phyloP scores from a whole-genome alignment of 92 coral and sea anemone genomes.

The Phymanthus crucifer region DNA sequence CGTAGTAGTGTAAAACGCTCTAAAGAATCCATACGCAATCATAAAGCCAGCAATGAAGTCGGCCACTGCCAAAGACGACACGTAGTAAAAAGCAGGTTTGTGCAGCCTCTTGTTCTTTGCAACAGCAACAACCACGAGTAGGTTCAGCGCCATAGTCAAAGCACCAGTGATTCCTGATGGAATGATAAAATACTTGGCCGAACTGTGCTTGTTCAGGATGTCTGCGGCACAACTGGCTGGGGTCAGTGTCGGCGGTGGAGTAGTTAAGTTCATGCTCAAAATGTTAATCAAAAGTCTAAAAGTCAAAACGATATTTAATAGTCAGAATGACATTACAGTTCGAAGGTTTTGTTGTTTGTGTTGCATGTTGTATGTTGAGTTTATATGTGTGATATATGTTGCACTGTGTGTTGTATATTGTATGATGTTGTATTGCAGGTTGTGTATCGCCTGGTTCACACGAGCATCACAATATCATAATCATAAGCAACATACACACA shows the following conservation, averaged over 20 bases:
- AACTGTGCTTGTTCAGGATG: neutral
- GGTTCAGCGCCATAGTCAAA: constrained; percentile 22
- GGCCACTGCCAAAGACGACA: constrained; percentile 34
- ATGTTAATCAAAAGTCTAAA: neutral
- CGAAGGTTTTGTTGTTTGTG: neutral
- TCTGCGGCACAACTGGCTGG: neutral
- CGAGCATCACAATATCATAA: too few relatives aligned
- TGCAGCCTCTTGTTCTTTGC: constrained; percentile 35
- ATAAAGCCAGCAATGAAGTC: constrained; percentile 39
- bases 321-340: neutral
- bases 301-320: neutral
- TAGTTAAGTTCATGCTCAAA: neutral
- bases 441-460: too few relatives aligned
- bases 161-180: constrained; percentile 13
- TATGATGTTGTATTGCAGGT: too few relatives aligned
- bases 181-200: neutral
- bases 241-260: neutral
- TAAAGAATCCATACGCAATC: constrained; percentile 1
- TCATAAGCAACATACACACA: too few relatives aligned
- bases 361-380: too few relatives aligned
- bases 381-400: too few relatives aligned
- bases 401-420: too few relatives aligned
- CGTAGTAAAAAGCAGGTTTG: constrained; percentile 34
- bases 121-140: constrained; percentile 27
- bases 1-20: neutral